Conservation (phyloP, 2,797 vertebrate species). For the Leucoraja ocellata region DNA sequence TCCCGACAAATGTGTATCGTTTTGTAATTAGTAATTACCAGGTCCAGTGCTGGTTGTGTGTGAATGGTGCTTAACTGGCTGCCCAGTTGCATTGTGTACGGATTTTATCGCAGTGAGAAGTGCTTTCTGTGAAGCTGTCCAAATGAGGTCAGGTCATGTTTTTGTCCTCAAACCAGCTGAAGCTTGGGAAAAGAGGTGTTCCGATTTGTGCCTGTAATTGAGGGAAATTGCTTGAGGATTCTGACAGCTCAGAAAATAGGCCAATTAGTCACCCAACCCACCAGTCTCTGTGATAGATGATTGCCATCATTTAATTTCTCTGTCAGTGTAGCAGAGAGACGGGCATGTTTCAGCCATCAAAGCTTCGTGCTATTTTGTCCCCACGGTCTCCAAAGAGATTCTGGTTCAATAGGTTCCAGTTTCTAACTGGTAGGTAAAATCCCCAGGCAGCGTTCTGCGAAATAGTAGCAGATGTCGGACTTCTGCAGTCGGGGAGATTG, state of each 20-base stretch:
- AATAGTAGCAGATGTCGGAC: conserved; percentile 29
- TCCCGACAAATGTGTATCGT: background rate
- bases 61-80: background rate
- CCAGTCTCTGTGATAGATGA: conserved; percentile 57
- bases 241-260: conserved; percentile 64
- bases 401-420: background rate
- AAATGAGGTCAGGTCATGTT: conserved; percentile 46
- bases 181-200: conserved; percentile 54
- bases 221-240: conserved; percentile 65
- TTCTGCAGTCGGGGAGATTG: background rate
- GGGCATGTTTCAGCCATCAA: conserved; percentile 28
- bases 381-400: background rate
- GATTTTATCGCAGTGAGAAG: conserved; percentile 53
- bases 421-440: conserved; percentile 23
- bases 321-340: conserved; percentile 49
- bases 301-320: conserved; percentile 64
- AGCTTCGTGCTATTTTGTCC: background rate
- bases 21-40: background rate
- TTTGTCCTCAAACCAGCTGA: conserved; percentile 52
- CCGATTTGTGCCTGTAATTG: conserved; percentile 68
- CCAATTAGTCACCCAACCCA: conserved; percentile 64
- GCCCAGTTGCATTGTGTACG: conserved; percentile 39
- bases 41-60: background rate
- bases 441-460: conserved; percentile 10
- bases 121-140: conserved; percentile 43